Base-by-base conservation (phyloP, 2,888 invertebrate genomes). In the Luffia ferchaultella region DNA sequence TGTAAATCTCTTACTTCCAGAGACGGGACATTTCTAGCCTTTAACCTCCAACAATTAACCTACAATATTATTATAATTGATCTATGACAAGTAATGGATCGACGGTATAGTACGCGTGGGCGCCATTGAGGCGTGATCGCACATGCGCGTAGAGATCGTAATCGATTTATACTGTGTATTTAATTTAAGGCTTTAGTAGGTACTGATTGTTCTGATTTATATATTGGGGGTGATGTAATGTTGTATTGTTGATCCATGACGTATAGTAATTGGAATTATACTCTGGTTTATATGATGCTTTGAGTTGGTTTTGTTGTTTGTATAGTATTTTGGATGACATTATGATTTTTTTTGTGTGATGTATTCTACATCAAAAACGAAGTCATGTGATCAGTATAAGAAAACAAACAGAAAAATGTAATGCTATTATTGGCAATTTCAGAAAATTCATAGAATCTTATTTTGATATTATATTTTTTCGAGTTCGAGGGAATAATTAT, bases 121-220 rank as follows among this genome's bases (percentile, higher is more conserved):
- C 82, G 82, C 80, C 82, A 68, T 66, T 62, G 68, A 65, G 66
- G 70, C 78, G 80, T 79, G 80, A 70, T 68, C 66, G 60, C 68
- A 80, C 78, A 79, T 77, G 69, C 62, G 70, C 72, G 76, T 79
- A 50, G 17, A 62, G 74, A 73, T 72, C 58, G 57, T 74, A 75
- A 79, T 74, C 73, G 69, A 73, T 71, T 70, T 67, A 65, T 67
- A 73, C 69, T 71, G 67, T 67, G 65, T 70, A 70, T 73, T 73
- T 73, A 71, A 73, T 73, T 67, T 64, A 30, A 64, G 69, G 18
- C 15, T 49, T 49, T 44, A 49, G 42, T 18, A 45, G 19, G 2
- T 1, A 15, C 15, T 45, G 2, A 18, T 16, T 45, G 19, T 15
- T 18, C 15, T 42, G 42, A 41, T 15, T 50, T 45, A 46, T 42